Base-by-base conservation (phyloP, 2,113 vertebrate species). In the Dolichotis patagonum region DNA sequence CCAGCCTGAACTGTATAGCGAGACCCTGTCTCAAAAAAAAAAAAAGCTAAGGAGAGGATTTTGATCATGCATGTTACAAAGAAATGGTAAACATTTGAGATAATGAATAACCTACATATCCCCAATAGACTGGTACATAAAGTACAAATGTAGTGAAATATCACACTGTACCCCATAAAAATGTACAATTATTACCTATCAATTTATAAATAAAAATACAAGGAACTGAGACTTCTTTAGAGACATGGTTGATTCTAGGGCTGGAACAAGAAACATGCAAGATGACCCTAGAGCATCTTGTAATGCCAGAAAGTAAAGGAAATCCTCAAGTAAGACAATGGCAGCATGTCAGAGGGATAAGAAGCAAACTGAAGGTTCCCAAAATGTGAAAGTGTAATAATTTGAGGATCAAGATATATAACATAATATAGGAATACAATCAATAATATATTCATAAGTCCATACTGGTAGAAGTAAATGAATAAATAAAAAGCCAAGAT, bases 391-490 rank as follows among this genome's bases (percentile, higher is more conserved):
- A 9, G 6, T 84, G 38, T 46, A 82, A 77, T 4, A 46, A 69
- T 60, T 86, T 85, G 41, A 84, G 41, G 38, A 83, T 67, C 30
- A 84, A 89, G 86, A 88, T 58, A 69, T 32, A 60, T 87, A 52
- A 60, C 26, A 77, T 14, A 58, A 41, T 22, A 80, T 56, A 38
- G 32, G 28, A 60, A 46, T 78, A 49, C 54, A 78, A 80, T 78
- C n/a, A 30, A 56, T 24, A 84, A 63, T 94, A 73, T 85, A 85
- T 71, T 14, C 12, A n/a, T 46, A 10, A 88, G n/a, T 91, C n/a
- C 77, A 91, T 71, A 83, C 58, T 92, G 22, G 67, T 77, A 41
- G 20, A 82, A 94, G 71, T 62, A 84, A 85, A 91, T 58, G 35
- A 54, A 77, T 67, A 90, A n/a, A 90, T 81, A 88, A 46, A 32